Percentiles rank a stretch among this genome's conserved stretches.
Evolutionary conservation across 2,113 vertebrate species (phyloP).

Genomic region (Burhinus bistriatus): DNA sequence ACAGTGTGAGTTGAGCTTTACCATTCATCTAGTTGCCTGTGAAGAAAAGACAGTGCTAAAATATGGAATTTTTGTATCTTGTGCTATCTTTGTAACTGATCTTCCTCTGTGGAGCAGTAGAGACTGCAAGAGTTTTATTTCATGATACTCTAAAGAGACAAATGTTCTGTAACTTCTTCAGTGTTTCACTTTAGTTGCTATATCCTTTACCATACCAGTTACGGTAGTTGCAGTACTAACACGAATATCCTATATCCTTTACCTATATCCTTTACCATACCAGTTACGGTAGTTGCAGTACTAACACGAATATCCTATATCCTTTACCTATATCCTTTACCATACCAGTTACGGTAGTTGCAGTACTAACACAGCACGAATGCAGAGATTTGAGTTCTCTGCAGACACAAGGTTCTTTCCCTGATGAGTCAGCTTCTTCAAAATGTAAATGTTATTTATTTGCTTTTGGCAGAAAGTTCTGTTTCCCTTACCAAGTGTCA

Average conservation of each 20-base stretch:
- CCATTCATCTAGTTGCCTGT: background rate
- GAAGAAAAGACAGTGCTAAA: background rate
- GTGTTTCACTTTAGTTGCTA: background rate
- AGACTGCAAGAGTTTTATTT: background rate
- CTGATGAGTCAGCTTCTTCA: slow-evolving; percentile 39
- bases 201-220: background rate
- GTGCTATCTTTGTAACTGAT: background rate
- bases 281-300: background rate
- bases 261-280: background rate
- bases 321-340: background rate
- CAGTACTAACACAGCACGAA: background rate
- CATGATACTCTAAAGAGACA: background rate
- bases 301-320: too few species aligned
- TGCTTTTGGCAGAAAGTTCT: slow-evolving; percentile 37
- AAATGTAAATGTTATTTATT: slow-evolving; percentile 17
- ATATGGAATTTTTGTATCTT: background rate
- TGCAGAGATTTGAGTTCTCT: background rate
- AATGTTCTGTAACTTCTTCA: background rate
- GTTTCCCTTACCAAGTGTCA: slow-evolving; percentile 35
- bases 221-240: background rate
- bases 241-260: background rate
- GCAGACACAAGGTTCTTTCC: background rate
- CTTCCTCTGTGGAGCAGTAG: background rate
- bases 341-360: background rate
- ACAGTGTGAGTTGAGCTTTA: background rate